Base-by-base conservation (phyloP, 1,140 invertebrate species). In the Sarcophaga bullata region DNA sequence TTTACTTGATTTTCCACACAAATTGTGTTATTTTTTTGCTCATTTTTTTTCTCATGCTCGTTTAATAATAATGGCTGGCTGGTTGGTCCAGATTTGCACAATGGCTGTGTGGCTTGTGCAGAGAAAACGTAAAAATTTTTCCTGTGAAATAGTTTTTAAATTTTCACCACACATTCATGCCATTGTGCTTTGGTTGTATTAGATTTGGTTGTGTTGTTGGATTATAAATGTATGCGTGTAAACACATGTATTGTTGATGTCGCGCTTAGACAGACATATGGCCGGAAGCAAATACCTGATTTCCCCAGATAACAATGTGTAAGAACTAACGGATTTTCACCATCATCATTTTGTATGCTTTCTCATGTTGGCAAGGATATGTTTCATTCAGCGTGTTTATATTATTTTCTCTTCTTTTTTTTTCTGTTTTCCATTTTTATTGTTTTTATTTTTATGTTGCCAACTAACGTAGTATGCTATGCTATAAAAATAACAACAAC, bases 251-350 rank as follows among this genome's bases (percentile, higher is more conserved):
- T 68, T 68, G 62, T 68, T 68, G 62, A 68, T 37, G 25, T 37
- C 62, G 73, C 73, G 73, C 8, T 75, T 75, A 75, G 73, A 75
- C 37, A 47, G 73, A 48, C 73, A 75, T 75, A 75, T 75, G 73
- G 11, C 73, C 73, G 73, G 73, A 75, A 75, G 46, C 73, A 75
- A 75, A 75, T 75, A 75, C 25, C 73, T 75, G 25, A 75, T 75
- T 75, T 75, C 73, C 73, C 73, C 73, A 46, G 73, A 48, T 75
- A 75, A 75, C 37, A 75, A 75, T 73, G 73, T 75, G 25, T 75
- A 75, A 75, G 73, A 75, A 47, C 73, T 75, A 75, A 47, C 37
- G 73, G 73, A 48, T 75, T 75, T 75, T 75, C 46, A 75, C 73
- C 47, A 75, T 46, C 10, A 19, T 68, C 19, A 58, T 58, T 58